Conservation (phyloP, 2,888 invertebrate species). For the Synanthedon tipuliformis region DNA sequence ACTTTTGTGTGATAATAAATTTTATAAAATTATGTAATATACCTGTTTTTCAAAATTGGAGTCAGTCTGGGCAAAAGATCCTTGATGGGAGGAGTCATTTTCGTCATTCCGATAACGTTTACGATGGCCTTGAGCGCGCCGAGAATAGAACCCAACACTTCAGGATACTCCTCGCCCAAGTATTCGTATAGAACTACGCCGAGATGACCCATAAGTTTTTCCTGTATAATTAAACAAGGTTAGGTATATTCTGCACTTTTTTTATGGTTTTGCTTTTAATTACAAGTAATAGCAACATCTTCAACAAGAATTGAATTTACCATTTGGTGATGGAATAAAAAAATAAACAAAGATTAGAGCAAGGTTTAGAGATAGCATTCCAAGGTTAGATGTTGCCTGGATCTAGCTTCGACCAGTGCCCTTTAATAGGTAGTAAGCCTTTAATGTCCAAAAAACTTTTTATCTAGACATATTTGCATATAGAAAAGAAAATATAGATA, state of each 20-base stretch:
- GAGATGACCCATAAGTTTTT: constrained; percentile 99
- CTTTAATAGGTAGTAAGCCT: too few relatives aligned
- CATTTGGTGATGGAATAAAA: too few relatives aligned
- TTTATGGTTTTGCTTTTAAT: too few relatives aligned
- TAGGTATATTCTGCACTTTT: not conserved
- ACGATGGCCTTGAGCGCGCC: constrained; percentile 99
- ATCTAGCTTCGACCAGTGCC: too few relatives aligned
- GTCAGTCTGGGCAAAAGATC: constrained; percentile 96
- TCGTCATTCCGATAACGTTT: constrained; percentile 99
- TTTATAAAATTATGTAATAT: constrained; percentile 20
- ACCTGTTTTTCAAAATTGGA: constrained; percentile 97
- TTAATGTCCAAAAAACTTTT: too few relatives aligned
- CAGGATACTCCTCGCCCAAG: constrained; percentile 99
- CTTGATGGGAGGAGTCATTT: constrained; percentile 99
- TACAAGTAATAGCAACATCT: too few relatives aligned
- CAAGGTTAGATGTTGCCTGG: too few relatives aligned
- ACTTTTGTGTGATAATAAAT: not conserved
- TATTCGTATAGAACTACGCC: constrained; percentile 99
- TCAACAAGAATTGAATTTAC: too few relatives aligned
- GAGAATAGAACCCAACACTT: constrained; percentile 97
- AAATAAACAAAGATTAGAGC: too few relatives aligned
- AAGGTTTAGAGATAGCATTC: too few relatives aligned
- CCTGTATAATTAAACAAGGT: constrained; percentile 53
- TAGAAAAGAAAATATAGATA: too few relatives aligned
- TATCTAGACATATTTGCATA: too few relatives aligned